A percentile compares a stretch with the other conserved stretches of the same genome.
These are phyloP conservation scores for Helobdella robusta DNA, from an alignment of 2,888 invertebrate species.

Conservation along the genomic window DNA sequence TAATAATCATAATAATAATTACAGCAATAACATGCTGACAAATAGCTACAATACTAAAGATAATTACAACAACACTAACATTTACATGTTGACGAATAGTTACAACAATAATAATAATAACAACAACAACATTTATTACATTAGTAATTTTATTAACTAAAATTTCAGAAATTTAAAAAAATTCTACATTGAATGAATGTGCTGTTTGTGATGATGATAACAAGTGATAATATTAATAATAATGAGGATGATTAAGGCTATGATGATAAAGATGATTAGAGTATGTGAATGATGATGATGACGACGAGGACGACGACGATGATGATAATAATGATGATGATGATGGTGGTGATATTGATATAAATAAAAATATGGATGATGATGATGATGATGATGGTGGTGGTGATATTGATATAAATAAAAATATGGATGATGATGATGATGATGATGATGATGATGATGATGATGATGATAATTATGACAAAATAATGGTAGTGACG, in stretches of 20 bases:
- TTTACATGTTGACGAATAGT: too few relatives aligned
- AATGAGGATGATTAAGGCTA: not conserved
- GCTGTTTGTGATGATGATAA: not conserved
- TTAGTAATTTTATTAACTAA: too few relatives aligned
- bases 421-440: constrained; percentile 15
- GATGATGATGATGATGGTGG: constrained; percentile 13
- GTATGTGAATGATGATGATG: too few relatives aligned
- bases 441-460: constrained; percentile 17
- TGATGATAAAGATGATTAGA: constrained; percentile 1
- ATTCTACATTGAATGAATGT: too few relatives aligned
- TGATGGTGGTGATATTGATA: constrained; percentile 4
- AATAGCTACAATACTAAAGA: too few relatives aligned
- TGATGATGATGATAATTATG: constrained; percentile 12
- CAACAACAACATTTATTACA: too few relatives aligned
- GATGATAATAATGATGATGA: not conserved
- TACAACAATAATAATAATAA: too few relatives aligned
- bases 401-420: constrained; percentile 16
- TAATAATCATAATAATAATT: too few relatives aligned
- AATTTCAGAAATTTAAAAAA: too few relatives aligned
- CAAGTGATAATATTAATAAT: constrained; percentile 3
- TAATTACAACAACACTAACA: too few relatives aligned
- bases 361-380: constrained; percentile 12
- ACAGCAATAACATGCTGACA: too few relatives aligned
- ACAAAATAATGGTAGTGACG: too few relatives aligned
- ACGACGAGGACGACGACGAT: not conserved